Evolutionary conservation across 2,797 vertebrate genomes (phyloP).

Genomic region (Amblyopsis hoosieri): DNA sequence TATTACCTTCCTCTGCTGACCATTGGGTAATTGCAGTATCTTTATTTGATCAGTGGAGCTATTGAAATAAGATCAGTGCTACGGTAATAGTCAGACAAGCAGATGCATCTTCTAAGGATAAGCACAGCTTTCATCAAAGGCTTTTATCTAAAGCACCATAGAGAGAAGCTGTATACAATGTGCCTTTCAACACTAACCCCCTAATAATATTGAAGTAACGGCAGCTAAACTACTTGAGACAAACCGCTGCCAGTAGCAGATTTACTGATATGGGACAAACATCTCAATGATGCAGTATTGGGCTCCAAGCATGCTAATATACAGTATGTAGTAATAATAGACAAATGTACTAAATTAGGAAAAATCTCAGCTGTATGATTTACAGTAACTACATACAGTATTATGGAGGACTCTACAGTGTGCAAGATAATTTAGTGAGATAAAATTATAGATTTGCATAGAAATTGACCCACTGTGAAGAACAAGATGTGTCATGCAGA

Average conservation of each 20-base stretch:
- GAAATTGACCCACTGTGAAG: too few relatives aligned
- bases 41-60: slow-evolving; percentile 16
- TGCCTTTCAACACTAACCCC: slow-evolving; percentile 5
- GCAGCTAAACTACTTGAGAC: slow-evolving; percentile 9
- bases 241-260: background rate
- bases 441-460: too few relatives aligned
- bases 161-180: slow-evolving; percentile 11
- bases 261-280: too few relatives aligned
- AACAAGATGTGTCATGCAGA: background rate
- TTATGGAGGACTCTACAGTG: too few relatives aligned
- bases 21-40: background rate
- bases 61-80: slow-evolving; percentile 24
- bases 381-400: too few relatives aligned
- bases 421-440: too few relatives aligned
- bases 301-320: too few relatives aligned
- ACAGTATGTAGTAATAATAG: too few relatives aligned
- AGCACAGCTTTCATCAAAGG: slow-evolving; percentile 13
- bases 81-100: slow-evolving; percentile 13
- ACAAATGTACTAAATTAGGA: too few relatives aligned
- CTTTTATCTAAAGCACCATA: slow-evolving; percentile 20
- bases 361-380: too few relatives aligned
- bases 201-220: slow-evolving; percentile 4
- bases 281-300: too few relatives aligned
- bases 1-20: background rate
- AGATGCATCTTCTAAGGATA: slow-evolving; percentile 20